These are phyloP conservation scores for Amia ocellicauda DNA, from an alignment of 2,113 vertebrate species.

Conservation along the genomic window DNA sequence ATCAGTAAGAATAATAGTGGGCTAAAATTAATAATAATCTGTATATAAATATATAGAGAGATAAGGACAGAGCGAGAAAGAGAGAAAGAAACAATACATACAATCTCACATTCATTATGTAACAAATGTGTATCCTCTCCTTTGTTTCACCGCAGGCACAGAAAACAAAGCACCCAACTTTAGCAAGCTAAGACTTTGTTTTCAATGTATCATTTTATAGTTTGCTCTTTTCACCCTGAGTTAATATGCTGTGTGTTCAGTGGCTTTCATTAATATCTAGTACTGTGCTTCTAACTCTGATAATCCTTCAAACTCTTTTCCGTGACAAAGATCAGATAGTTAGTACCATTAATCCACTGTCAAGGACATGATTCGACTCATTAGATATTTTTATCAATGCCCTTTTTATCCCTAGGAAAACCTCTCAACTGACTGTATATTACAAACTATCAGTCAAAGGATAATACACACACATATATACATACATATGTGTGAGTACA, in stretches of 20 bases:
- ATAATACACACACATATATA: background rate
- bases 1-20: too few species aligned
- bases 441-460: background rate
- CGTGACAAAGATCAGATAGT: background rate
- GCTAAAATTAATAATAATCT: too few species aligned
- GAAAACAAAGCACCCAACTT: too few species aligned
- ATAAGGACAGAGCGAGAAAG: too few species aligned
- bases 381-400: conserved; percentile 11
- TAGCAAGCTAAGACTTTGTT: too few species aligned
- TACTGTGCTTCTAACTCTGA: background rate
- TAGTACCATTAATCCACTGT: conserved; percentile 10
- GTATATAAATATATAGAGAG: too few species aligned
- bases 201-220: background rate
- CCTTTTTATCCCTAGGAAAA: background rate
- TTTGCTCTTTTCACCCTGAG: conserved; percentile 3
- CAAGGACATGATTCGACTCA: conserved; percentile 4
- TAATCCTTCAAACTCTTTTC: conserved; percentile 12
- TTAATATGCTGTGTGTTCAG: background rate
- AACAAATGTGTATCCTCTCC: too few species aligned
- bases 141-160: too few species aligned
- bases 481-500: background rate
- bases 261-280: conserved; percentile 1
- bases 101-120: too few species aligned
- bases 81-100: too few species aligned
- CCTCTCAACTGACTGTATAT: conserved; percentile 1